Percentiles rank a stretch among this genome's conserved stretches.
Conservation (phyloP, 2,888 invertebrate genomes). For the Siphlonurus alternatus region DNA sequence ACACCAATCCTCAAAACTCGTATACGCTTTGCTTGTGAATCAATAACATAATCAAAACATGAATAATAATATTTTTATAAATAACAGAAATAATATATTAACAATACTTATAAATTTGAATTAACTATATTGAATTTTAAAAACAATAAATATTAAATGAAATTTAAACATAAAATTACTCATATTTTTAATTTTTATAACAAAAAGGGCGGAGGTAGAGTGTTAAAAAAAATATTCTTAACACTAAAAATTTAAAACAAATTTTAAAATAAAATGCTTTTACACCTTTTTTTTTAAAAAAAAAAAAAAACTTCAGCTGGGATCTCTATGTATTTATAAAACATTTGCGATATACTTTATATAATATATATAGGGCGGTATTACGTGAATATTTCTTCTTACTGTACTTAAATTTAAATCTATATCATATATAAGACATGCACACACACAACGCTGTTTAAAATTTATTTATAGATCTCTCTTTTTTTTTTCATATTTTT, state of each 20-base stretch:
- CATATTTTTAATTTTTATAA: too few relatives aligned
- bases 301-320: too few relatives aligned
- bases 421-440: not conserved
- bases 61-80: not conserved
- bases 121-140: not conserved
- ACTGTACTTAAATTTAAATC: not conserved
- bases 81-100: not conserved
- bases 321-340: too few relatives aligned
- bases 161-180: too few relatives aligned
- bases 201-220: too few relatives aligned
- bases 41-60: too few relatives aligned
- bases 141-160: too few relatives aligned
- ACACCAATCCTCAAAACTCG: not conserved
- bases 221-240: too few relatives aligned
- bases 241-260: not conserved
- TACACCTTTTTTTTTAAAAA: not conserved
- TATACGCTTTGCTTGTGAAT: not conserved
- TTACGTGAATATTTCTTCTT: not conserved
- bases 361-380: not conserved
- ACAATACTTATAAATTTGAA: not conserved
- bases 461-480: not conserved
- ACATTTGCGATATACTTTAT: not conserved
- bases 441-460: not conserved
- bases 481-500: not conserved
- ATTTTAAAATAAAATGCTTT: not conserved